Conservation (phyloP, 2,888 invertebrate genomes). For the Augochlorella aurata region DNA sequence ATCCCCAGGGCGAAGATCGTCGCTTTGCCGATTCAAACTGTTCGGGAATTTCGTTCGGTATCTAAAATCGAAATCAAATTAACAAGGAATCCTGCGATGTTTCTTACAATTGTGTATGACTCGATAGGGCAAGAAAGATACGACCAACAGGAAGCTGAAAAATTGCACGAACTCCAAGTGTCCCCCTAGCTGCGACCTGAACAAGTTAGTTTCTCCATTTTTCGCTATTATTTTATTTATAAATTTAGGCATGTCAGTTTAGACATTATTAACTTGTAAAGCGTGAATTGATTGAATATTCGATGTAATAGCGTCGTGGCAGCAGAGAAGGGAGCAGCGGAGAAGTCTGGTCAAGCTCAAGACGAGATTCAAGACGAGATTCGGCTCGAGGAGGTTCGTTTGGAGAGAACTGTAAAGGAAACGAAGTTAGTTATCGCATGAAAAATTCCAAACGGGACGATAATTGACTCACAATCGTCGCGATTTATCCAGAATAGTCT, state of each 20-base stretch:
- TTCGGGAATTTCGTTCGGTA: conserved; percentile 34
- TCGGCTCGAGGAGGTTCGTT: conserved; percentile 16
- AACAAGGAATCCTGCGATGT: too few species aligned
- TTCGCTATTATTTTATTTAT: not conserved
- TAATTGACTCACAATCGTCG: conserved; percentile 6
- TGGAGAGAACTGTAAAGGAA: not conserved
- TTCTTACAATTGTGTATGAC: not conserved
- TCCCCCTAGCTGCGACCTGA: not conserved
- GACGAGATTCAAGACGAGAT: not conserved
- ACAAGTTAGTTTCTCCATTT: conserved; percentile 41
- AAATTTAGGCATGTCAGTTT: not conserved
- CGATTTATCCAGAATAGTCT: conserved; percentile 26
- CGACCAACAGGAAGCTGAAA: not conserved
- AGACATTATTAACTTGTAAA: not conserved
- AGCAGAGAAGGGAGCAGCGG: not conserved
- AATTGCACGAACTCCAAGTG: not conserved
- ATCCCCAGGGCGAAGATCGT: conserved; percentile 58
- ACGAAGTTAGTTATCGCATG: conserved; percentile 30
- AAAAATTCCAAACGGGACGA: not conserved
- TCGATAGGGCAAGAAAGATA: conserved; percentile 12
- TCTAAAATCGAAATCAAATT: not conserved
- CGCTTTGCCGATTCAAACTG: conserved; percentile 8
- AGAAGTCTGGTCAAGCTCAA: not conserved
- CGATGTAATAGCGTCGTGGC: not conserved
- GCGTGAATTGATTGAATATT: not conserved